Evolutionary conservation across 1,140 invertebrate species (phyloP).

Genomic region (Drosophila azteca): DNA sequence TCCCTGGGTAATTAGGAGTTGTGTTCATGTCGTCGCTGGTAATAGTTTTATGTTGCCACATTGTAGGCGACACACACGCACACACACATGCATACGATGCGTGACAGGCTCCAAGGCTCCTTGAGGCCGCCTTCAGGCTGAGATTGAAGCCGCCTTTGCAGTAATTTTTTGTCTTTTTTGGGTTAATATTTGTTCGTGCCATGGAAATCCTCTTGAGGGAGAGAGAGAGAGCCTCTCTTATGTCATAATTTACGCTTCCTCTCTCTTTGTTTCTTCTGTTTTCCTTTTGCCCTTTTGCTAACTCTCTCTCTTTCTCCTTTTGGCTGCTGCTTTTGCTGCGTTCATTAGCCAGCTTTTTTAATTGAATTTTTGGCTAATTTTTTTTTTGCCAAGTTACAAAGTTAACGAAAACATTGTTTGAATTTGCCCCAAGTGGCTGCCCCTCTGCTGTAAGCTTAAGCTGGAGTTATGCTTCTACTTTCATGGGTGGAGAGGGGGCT

Average conservation of each 20-base stretch:
- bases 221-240: constrained; percentile 5
- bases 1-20: constrained; percentile 80
- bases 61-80: constrained; percentile 64
- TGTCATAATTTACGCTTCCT: constrained; percentile 11
- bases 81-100: constrained; percentile 35
- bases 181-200: constrained; percentile 68
- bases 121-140: constrained; percentile 28
- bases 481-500: constrained; percentile 27
- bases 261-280: constrained; percentile 3
- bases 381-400: constrained; percentile 37
- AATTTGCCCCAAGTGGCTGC: neutral
- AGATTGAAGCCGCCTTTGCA: constrained; percentile 58
- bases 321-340: constrained; percentile 47
- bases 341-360: constrained; percentile 70
- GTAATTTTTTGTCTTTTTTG: constrained; percentile 37
- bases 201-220: constrained; percentile 26
- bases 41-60: constrained; percentile 82
- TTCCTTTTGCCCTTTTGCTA: no score
- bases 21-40: constrained; percentile 80
- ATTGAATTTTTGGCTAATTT: constrained; percentile 68
- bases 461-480: constrained; percentile 56
- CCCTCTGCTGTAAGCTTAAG: constrained; percentile 47
- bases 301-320: no score
- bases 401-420: constrained; percentile 45
- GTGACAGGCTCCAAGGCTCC: constrained; percentile 38